phyloP scores from a whole-genome alignment of 1,140 invertebrate species.

The Berghia stephanieae region DNA sequence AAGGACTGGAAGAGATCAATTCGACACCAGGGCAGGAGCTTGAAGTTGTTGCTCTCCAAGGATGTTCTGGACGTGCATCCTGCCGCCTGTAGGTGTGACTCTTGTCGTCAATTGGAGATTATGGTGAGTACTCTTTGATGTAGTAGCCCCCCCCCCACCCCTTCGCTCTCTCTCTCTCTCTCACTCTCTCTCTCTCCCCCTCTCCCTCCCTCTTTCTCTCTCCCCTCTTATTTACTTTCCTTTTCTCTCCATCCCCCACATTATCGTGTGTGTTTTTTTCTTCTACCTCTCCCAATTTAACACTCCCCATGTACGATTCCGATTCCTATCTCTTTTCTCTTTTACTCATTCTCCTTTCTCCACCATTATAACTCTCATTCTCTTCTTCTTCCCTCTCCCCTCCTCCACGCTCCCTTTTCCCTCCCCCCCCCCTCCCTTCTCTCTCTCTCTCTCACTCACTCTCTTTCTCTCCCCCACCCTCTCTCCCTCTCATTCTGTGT shows the following conservation, averaged over 20 bases:
- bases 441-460: constrained; percentile 1
- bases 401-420: too few species aligned
- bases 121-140: too few species aligned
- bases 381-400: too few species aligned
- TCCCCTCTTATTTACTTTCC: not conserved
- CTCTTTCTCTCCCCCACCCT: constrained; percentile 9
- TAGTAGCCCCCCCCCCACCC: too few species aligned
- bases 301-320: too few species aligned
- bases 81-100: constrained; percentile 66
- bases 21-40: constrained; percentile 68
- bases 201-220: constrained; percentile 13
- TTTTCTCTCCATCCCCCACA: not conserved
- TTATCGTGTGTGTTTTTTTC: not conserved
- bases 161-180: not conserved
- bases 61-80: constrained; percentile 68
- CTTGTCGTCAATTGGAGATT: constrained; percentile 50
- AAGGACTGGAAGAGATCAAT: constrained; percentile 71
- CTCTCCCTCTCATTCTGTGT: constrained; percentile 14
- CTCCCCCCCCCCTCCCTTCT: constrained; percentile 3
- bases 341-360: not conserved
- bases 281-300: not conserved
- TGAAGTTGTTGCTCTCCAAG: constrained; percentile 69
- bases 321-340: not conserved
- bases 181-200: not conserved
- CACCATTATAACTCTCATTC: not conserved